phyloP scores from a whole-genome alignment of 2,113 vertebrate species.

The Spermophilus dauricus region DNA sequence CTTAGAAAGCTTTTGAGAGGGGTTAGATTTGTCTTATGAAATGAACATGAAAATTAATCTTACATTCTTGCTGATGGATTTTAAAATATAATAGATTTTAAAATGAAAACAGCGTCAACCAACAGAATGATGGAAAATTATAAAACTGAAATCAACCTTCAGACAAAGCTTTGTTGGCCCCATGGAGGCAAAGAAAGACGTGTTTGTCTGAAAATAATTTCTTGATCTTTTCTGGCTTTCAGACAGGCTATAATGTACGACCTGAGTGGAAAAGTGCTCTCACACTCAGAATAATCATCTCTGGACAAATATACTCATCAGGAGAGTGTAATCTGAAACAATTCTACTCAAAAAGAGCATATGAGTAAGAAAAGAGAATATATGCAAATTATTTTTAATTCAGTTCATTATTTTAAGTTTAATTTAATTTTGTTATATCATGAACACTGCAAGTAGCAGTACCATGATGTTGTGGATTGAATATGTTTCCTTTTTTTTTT shows the following conservation, averaged over 20 bases:
- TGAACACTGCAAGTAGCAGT: neutral
- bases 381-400: slow-evolving; percentile 54
- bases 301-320: slow-evolving; percentile 66
- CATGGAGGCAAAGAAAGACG: slow-evolving; percentile 34
- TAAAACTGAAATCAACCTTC: slow-evolving; percentile 70
- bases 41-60: slow-evolving; percentile 70
- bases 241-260: slow-evolving; percentile 27
- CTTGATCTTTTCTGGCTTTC: slow-evolving; percentile 70
- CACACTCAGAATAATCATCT: slow-evolving; percentile 52
- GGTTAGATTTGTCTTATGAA: slow-evolving; percentile 61
- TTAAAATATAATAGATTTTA: slow-evolving; percentile 73
- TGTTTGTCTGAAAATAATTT: slow-evolving; percentile 71
- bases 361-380: slow-evolving; percentile 20
- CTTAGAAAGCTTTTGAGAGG: slow-evolving; percentile 57
- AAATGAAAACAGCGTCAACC: slow-evolving; percentile 74
- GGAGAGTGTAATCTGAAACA: slow-evolving; percentile 67
- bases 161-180: slow-evolving; percentile 63
- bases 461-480: neutral
- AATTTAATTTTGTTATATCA: neutral
- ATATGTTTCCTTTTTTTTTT: neutral
- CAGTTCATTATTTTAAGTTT: neutral
- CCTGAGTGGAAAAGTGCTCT: slow-evolving; percentile 57
- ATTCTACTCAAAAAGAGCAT: slow-evolving; percentile 10
- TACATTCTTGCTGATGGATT: slow-evolving; percentile 58
- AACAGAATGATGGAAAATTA: slow-evolving; percentile 65